phyloP scores from a whole-genome alignment of 2,888 invertebrate species.

The Dicroscelio sp. region DNA sequence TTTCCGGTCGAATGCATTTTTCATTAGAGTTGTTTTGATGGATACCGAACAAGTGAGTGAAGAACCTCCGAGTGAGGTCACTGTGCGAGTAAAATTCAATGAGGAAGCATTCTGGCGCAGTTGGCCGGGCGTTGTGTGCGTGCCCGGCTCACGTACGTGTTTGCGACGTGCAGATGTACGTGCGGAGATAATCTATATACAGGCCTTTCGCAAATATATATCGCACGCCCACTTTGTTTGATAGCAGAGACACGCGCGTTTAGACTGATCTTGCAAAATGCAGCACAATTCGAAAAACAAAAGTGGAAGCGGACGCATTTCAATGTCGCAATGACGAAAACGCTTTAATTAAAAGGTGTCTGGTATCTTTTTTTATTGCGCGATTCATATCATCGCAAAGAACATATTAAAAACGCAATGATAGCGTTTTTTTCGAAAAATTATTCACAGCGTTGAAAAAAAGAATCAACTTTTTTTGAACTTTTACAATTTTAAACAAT shows the following conservation, averaged over 20 bases:
- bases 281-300: constrained; percentile 48
- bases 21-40: constrained; percentile 74
- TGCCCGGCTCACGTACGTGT: neutral
- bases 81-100: constrained; percentile 82
- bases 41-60: constrained; percentile 67
- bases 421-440: neutral
- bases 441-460: no score
- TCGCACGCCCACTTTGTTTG: constrained; percentile 68
- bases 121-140: constrained; percentile 27
- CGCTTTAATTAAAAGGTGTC: neutral
- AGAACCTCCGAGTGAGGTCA: constrained; percentile 78
- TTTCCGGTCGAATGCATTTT: constrained; percentile 66
- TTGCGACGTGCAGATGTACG: constrained; percentile 9
- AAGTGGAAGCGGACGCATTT: constrained; percentile 15
- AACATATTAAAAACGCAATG: no score
- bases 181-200: constrained; percentile 54
- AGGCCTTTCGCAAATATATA: constrained; percentile 53
- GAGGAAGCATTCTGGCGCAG: constrained; percentile 83
- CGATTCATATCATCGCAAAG: no score
- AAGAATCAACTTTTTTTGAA: no score
- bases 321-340: constrained; percentile 26
- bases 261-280: constrained; percentile 75
- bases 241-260: constrained; percentile 67
- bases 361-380: no score
- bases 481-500: no score